Conservation (phyloP, 1,140 invertebrate species). For the Parapsyche elsis region DNA sequence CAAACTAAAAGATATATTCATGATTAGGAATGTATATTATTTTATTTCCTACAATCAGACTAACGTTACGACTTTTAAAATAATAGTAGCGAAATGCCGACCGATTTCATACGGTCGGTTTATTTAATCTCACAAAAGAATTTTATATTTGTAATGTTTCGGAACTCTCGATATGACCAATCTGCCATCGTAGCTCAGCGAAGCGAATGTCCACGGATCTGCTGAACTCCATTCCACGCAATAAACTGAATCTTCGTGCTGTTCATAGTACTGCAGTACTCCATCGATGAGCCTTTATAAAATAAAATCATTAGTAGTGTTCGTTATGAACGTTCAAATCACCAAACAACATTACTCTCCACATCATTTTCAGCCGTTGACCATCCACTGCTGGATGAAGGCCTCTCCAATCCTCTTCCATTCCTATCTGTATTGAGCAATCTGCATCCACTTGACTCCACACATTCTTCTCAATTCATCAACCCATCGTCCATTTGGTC, state of each 20-base stretch:
- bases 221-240: conserved; percentile 95
- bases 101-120: background rate
- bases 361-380: no score
- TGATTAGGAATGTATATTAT: background rate
- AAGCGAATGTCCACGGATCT: conserved; percentile 98
- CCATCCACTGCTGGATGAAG: no score
- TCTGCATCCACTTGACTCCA: no score
- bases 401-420: no score
- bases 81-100: no score
- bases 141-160: conserved; percentile 90
- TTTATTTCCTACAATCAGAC: no score
- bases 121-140: conserved; percentile 72
- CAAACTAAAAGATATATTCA: background rate
- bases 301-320: no score
- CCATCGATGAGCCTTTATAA: conserved; percentile 76
- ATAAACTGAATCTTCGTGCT: conserved; percentile 98
- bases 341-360: no score
- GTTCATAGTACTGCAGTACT: conserved; percentile 89
- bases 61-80: no score
- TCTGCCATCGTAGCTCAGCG: conserved; percentile 95
- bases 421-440: no score
- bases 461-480: no score
- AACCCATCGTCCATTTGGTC: no score
- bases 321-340: background rate
- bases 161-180: conserved; percentile 94